Conservation (phyloP, 1,140 invertebrate species). For the Zaprionus lachaisei region DNA sequence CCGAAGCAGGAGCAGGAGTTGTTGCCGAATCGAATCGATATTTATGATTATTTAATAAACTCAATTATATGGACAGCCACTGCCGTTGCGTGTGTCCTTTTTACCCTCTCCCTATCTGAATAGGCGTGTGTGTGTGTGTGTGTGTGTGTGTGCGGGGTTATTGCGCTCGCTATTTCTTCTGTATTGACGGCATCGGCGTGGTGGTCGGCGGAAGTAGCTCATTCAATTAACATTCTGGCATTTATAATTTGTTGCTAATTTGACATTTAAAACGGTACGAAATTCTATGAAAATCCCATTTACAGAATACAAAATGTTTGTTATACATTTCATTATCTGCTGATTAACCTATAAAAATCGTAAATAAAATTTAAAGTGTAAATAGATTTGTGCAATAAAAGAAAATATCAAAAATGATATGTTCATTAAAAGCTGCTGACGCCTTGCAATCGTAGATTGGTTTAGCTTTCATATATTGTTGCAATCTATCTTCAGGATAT, state of each 20-base stretch:
- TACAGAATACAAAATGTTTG: constrained; percentile 12
- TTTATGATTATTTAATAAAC: constrained; percentile 83
- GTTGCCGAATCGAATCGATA: constrained; percentile 63
- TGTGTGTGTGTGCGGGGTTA: constrained; percentile 40
- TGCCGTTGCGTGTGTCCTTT: constrained; percentile 29
- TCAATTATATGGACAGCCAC: constrained; percentile 62
- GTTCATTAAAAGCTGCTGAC: background rate
- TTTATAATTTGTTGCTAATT: constrained; percentile 76
- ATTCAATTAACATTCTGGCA: constrained; percentile 62
- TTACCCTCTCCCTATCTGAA: background rate
- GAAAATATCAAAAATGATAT: background rate
- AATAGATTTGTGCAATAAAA: background rate
- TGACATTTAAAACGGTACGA: constrained; percentile 64
- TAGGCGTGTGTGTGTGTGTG: background rate
- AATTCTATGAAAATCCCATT: constrained; percentile 42
- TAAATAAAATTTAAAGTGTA: background rate
- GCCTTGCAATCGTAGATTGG: background rate
- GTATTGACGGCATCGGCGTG: constrained; percentile 18
- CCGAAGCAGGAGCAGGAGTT: constrained; percentile 21
- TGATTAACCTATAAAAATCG: background rate
- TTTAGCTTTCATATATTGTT: background rate
- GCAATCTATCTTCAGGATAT: background rate
- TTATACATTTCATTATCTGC: background rate
- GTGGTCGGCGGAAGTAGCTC: constrained; percentile 17
- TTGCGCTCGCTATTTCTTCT: constrained; percentile 53